Evolutionary conservation across 2,797 vertebrate species (phyloP).

Genomic region (Xenopus petersii): DNA sequence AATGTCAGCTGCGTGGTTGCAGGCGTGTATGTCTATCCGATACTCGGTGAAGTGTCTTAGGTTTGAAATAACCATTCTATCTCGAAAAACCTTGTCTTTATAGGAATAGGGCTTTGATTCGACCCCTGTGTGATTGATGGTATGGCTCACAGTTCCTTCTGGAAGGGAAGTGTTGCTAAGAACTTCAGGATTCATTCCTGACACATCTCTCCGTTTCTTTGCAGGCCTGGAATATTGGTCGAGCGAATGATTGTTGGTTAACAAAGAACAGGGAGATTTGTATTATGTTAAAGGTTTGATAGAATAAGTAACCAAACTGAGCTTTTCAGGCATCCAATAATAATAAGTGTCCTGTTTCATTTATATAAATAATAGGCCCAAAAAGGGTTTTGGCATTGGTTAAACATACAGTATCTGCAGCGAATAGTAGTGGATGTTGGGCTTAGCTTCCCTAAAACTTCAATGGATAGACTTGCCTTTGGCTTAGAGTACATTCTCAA

Average conservation of each 20-base stretch:
- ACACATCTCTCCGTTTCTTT: slow-evolving; percentile 50
- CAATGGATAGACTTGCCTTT: too few relatives aligned
- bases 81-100: slow-evolving; percentile 71
- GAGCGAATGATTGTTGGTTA: background rate
- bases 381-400: too few relatives aligned
- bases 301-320: too few relatives aligned
- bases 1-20: slow-evolving; percentile 71
- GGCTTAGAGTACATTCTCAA: too few relatives aligned
- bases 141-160: rapidly evolving
- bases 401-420: too few relatives aligned
- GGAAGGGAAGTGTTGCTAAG: slow-evolving; percentile 12
- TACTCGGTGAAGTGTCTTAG: slow-evolving; percentile 75
- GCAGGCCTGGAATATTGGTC: slow-evolving; percentile 30
- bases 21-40: slow-evolving; percentile 75
- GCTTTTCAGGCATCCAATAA: too few relatives aligned
- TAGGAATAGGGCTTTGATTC: slow-evolving; percentile 31
- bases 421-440: too few relatives aligned
- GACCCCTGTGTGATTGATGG: rapidly evolving
- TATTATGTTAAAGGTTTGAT: too few relatives aligned
- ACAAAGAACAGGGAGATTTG: too few relatives aligned
- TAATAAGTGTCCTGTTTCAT: too few relatives aligned
- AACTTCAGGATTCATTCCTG: background rate
- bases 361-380: too few relatives aligned
- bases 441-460: too few relatives aligned
- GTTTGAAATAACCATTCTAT: slow-evolving; percentile 61